Evolutionary conservation across 2,113 vertebrate genomes (phyloP).

Genomic region (Actenoides hombroni): DNA sequence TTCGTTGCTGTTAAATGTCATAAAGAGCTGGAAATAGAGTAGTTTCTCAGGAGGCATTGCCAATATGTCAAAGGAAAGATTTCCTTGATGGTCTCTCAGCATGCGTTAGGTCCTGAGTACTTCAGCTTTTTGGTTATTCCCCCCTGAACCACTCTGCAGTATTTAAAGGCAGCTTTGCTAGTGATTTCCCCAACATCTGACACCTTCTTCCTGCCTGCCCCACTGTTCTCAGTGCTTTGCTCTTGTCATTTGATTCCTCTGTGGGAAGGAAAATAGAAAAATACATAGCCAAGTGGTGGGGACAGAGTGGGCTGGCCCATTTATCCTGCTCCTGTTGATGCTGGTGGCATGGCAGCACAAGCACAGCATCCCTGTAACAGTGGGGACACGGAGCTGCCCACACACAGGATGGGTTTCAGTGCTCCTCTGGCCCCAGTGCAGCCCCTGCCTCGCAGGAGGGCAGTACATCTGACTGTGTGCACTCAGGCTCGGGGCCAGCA

Average conservation of each 20-base stretch:
- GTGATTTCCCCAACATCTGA: not conserved
- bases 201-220: not conserved
- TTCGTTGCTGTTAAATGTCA: slow-evolving; percentile 45
- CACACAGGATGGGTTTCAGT: rapidly evolving
- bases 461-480: not conserved
- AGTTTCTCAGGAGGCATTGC: slow-evolving; percentile 53
- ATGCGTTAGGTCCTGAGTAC: not conserved
- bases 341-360: not conserved
- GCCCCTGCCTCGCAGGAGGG: not conserved
- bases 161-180: not conserved
- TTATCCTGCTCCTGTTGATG: rapidly evolving
- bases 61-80: slow-evolving; percentile 15
- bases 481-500: rapidly evolving
- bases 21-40: slow-evolving; percentile 49
- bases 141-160: not conserved
- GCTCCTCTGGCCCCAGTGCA: rapidly evolving
- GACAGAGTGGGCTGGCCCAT: not conserved
- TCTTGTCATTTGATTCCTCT: not conserved
- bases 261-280: not conserved
- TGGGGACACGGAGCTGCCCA: rapidly evolving
- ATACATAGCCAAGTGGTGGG: too few species aligned
- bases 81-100: slow-evolving; percentile 3
- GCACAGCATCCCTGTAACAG: not conserved
- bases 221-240: rapidly evolving
- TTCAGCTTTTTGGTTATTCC: not conserved